Conservation (phyloP, 92 coral and sea anemone genomes). For the Nematostella vectensis region DNA sequence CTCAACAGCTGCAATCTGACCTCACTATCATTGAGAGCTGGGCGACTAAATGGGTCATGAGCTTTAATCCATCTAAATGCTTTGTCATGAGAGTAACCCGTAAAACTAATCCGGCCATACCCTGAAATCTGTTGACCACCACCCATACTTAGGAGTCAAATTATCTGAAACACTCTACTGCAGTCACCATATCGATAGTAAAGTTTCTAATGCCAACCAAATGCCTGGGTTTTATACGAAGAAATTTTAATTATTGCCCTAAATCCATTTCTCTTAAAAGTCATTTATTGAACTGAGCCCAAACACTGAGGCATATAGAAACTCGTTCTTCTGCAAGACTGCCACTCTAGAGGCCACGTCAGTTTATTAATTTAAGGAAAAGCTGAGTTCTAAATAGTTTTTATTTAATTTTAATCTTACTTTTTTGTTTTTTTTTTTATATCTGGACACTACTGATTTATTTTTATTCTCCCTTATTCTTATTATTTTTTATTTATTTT, state of each 20-base stretch:
- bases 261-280: conserved; percentile 6
- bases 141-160: conserved; percentile 24
- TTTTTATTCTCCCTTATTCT: too few relatives aligned
- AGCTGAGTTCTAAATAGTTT: too few relatives aligned
- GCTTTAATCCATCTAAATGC: conserved; percentile 38
- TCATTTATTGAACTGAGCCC: too few relatives aligned
- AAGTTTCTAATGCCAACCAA: conserved; percentile 14
- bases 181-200: conserved; percentile 12
- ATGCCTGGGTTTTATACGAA: conserved; percentile 4
- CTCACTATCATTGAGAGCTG: conserved; percentile 14
- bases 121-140: conserved; percentile 11
- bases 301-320: too few relatives aligned
- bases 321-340: too few relatives aligned
- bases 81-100: conserved; percentile 32
- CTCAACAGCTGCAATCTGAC: conserved; percentile 19
- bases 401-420: too few relatives aligned
- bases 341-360: too few relatives aligned
- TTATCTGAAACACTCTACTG: conserved; percentile 5
- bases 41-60: conserved; percentile 33
- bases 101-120: conserved; percentile 17
- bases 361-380: too few relatives aligned
- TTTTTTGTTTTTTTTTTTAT: too few relatives aligned
- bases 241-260: conserved; percentile 21
- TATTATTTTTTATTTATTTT: too few relatives aligned
- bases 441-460: too few relatives aligned